Evolutionary conservation across 2,113 vertebrate genomes (phyloP).

Genomic region (Pelecanoides urinatrix): DNA sequence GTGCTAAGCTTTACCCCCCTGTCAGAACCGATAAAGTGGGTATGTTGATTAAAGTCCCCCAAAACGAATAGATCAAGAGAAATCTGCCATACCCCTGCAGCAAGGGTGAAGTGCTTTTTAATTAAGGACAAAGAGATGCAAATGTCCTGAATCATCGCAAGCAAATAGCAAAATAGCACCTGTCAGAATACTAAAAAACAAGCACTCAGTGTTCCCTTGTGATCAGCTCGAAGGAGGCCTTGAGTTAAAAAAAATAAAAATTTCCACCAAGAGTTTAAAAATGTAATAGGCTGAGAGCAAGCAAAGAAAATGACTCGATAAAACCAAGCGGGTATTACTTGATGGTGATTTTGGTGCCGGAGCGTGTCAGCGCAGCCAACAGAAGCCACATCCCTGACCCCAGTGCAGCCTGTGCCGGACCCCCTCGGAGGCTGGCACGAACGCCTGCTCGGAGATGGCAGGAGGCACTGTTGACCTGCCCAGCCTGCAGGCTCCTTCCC

Average conservation of each 20-base stretch:
- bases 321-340: neutral
- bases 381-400: neutral
- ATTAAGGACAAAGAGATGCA: slow-evolving; percentile 67
- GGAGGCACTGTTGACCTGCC: accelerated
- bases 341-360: neutral
- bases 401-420: accelerated
- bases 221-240: slow-evolving; percentile 29
- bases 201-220: slow-evolving; percentile 48
- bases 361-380: accelerated
- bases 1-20: neutral
- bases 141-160: slow-evolving; percentile 64
- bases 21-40: neutral
- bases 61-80: slow-evolving; percentile 22
- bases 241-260: neutral
- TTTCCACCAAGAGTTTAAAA: neutral
- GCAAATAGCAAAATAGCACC: slow-evolving; percentile 64
- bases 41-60: slow-evolving; percentile 43
- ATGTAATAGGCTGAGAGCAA: neutral
- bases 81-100: slow-evolving; percentile 42
- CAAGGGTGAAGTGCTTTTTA: slow-evolving; percentile 59
- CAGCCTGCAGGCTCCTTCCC: neutral
- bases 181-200: slow-evolving; percentile 61
- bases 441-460: accelerated
- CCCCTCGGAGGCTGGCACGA: accelerated
- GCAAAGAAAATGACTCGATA: neutral